Conservation (phyloP, 2,113 vertebrate species). For the Salvelinus fontinalis region DNA sequence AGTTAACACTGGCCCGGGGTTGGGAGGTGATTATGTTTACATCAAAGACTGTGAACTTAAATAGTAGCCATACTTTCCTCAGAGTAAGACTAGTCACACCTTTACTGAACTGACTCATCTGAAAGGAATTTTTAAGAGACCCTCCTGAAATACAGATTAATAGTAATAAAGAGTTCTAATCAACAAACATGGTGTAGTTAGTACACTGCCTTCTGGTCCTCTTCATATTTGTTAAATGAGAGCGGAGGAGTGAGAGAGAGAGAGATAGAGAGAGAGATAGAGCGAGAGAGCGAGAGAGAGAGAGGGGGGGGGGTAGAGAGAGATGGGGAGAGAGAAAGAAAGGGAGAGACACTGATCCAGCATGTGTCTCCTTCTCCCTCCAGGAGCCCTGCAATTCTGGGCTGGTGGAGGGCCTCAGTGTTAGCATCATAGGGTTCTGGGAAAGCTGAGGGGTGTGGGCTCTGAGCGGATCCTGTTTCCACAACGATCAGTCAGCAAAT, state of each 20-base stretch:
- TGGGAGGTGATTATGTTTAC: slow-evolving; percentile 9
- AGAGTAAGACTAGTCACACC: neutral
- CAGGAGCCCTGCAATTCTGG: neutral
- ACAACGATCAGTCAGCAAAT: slow-evolving; percentile 67
- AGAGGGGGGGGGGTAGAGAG: no score
- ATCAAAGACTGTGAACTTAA: neutral
- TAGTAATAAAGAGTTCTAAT: neutral
- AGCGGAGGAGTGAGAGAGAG: no score
- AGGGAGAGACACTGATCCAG: neutral
- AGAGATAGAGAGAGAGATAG: neutral
- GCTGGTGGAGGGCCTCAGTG: neutral
- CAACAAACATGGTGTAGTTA: neutral
- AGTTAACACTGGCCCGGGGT: slow-evolving; percentile 57
- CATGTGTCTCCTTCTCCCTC: slow-evolving; percentile 7
- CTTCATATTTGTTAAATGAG: neutral
- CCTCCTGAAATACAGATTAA: neutral
- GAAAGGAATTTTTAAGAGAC: neutral
- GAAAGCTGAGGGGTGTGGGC: slow-evolving; percentile 45
- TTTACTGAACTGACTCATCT: neutral
- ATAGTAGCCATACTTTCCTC: slow-evolving; percentile 1
- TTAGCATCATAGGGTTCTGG: slow-evolving; percentile 33
- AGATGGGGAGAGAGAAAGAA: neutral
- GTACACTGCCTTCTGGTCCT: neutral
- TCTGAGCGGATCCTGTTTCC: slow-evolving; percentile 67
- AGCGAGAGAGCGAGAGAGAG: neutral